These are phyloP conservation scores for Trissolcus japonicus DNA, from an alignment of 2,888 invertebrate genomes.

Conservation along the genomic window DNA sequence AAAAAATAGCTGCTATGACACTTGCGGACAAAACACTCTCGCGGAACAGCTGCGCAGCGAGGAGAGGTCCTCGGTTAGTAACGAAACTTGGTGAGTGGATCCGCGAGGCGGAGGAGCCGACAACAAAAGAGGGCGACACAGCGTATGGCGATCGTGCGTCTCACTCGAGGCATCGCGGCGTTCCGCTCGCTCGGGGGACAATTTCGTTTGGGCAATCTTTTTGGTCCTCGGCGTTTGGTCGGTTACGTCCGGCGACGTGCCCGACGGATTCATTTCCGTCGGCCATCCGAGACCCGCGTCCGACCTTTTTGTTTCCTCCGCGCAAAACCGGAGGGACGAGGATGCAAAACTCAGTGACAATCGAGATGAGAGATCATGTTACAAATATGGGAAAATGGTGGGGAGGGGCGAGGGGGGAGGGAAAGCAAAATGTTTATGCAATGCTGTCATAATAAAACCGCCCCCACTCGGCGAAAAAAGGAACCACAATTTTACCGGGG, in stretches of 20 bases:
- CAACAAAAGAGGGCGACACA: conserved; percentile 41
- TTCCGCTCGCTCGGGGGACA: too few species aligned
- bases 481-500: neutral
- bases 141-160: too few species aligned
- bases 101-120: conserved; percentile 20
- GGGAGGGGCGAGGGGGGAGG: neutral
- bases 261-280: too few species aligned
- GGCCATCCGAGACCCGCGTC: too few species aligned
- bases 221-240: too few species aligned
- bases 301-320: too few species aligned
- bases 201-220: too few species aligned
- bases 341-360: neutral
- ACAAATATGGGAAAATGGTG: conserved; percentile 1
- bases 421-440: neutral
- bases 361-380: conserved; percentile 2
- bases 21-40: conserved; percentile 19
- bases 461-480: conserved; percentile 4
- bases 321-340: neutral
- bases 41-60: conserved; percentile 26
- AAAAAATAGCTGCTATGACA: neutral
- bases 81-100: conserved; percentile 18
- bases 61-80: conserved; percentile 31
- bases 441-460: conserved; percentile 27
- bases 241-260: too few species aligned
- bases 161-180: too few species aligned